Conservation (phyloP, 2,113 vertebrate genomes). For the Hemiscyllium ocellatum region DNA sequence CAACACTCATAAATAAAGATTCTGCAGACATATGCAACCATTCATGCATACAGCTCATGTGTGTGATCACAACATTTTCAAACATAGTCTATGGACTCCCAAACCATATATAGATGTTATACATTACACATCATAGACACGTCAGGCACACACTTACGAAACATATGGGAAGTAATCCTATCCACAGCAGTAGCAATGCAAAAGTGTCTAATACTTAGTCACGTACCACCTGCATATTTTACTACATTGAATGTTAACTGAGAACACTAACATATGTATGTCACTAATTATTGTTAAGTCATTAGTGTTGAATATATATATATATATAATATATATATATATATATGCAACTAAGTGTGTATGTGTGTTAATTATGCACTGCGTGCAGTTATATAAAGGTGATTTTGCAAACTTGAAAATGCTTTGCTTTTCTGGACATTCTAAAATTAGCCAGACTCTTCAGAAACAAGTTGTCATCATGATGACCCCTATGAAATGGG, state of each 20-base stretch:
- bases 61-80: neutral
- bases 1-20: neutral
- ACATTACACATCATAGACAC: neutral
- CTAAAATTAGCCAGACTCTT: neutral
- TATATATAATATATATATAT: neutral
- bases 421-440: neutral
- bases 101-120: neutral
- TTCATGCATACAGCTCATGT: neutral
- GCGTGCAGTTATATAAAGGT: neutral
- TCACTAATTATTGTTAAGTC: neutral
- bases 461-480: neutral
- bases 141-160: neutral
- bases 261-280: neutral
- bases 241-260: neutral
- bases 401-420: neutral
- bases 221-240: neutral
- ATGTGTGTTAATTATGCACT: neutral
- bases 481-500: neutral
- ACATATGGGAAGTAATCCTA: neutral
- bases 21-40: neutral
- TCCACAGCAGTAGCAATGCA: neutral
- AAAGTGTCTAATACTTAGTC: neutral
- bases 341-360: neutral
- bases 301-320: neutral
- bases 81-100: neutral